Conservation (phyloP, 2,888 invertebrate genomes). For the Limnephilus lunatus region DNA sequence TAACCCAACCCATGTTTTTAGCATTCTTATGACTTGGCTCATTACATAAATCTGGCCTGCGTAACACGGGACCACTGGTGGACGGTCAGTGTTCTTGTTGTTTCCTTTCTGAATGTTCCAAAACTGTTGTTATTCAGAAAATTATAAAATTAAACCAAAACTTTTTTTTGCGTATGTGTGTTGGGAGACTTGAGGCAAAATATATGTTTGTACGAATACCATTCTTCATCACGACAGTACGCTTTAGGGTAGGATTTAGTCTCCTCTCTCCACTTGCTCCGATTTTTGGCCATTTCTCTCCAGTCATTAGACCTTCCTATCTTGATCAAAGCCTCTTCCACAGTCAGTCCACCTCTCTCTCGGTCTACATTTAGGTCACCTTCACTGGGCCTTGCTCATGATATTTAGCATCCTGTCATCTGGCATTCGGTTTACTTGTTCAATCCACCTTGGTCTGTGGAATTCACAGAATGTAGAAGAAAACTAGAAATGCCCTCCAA, state of each 20-base stretch:
- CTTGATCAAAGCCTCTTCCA: background rate
- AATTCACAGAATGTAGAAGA: too few species aligned
- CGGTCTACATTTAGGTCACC: background rate
- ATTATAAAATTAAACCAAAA: background rate
- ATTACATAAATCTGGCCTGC: slow-evolving; percentile 10
- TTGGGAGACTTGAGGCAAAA: background rate
- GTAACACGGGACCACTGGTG: background rate
- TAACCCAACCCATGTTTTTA: background rate
- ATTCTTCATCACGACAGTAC: background rate
- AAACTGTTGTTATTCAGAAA: background rate
- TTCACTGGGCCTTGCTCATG: too few species aligned
- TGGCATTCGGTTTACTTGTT: too few species aligned
- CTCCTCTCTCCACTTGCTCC: background rate
- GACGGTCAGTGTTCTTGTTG: background rate
- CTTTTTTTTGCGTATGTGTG: background rate
- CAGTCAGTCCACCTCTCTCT: background rate
- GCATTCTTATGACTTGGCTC: background rate
- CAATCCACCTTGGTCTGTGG: too few species aligned
- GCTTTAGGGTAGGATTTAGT: too few species aligned
- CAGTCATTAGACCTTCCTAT: background rate
- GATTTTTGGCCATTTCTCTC: too few species aligned
- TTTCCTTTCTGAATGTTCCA: background rate
- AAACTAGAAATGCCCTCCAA: too few species aligned
- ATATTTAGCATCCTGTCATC: too few species aligned
- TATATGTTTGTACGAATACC: background rate